A percentile compares a stretch with the other conserved stretches of the same genome.
Conservation (phyloP, 2,888 invertebrate genomes). For the Lingula anatina region DNA sequence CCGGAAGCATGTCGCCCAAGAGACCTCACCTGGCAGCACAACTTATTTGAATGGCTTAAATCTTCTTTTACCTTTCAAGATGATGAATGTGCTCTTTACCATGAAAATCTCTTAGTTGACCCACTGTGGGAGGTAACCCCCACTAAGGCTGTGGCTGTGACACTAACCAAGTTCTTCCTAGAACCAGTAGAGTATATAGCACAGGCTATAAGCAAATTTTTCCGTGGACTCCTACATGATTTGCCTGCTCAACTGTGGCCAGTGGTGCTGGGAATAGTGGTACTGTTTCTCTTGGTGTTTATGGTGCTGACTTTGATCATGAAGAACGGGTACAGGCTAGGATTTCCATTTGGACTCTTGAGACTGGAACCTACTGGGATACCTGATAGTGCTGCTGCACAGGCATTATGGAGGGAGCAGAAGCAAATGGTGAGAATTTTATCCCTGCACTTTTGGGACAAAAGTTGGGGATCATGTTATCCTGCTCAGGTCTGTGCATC, state of each 20-base stretch:
- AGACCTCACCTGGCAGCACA: neutral
- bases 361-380: constrained; percentile 4
- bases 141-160: constrained; percentile 20
- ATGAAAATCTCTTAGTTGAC: constrained; percentile 16
- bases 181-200: constrained; percentile 18
- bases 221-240: constrained; percentile 10
- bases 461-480: too few relatives aligned
- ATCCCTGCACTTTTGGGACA: too few relatives aligned
- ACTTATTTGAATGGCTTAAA: neutral
- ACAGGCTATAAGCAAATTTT: constrained; percentile 11
- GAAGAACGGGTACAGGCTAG: constrained; percentile 11
- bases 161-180: constrained; percentile 15
- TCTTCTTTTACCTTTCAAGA: constrained; percentile 9
- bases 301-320: constrained; percentile 11
- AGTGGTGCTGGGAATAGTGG: constrained; percentile 5
- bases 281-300: too few relatives aligned
- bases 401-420: too few relatives aligned
- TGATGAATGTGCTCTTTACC: constrained; percentile 17
- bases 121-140: constrained; percentile 20
- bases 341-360: constrained; percentile 8
- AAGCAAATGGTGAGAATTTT: too few relatives aligned
- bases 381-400: too few relatives aligned
- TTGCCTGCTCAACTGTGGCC: constrained; percentile 16
- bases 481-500: too few relatives aligned
- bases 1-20: constrained; percentile 10